A percentile compares a stretch with the other conserved stretches of the same genome.
phyloP scores from a whole-genome alignment of 2,888 invertebrate species.

The Apocheima hispidaria region DNA sequence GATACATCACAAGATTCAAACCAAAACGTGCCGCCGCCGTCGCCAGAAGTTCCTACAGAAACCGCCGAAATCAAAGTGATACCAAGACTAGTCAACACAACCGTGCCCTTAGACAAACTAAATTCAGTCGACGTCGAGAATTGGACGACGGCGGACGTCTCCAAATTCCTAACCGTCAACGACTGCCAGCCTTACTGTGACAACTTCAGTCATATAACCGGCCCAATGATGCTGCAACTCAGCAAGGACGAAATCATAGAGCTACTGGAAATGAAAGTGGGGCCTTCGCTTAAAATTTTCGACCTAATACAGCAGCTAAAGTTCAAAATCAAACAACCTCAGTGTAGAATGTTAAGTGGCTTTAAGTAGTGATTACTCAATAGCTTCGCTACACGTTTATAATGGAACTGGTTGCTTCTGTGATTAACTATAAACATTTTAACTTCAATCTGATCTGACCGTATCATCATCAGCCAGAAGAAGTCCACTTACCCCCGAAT shows the following conservation, averaged over 20 bases:
- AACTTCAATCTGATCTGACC: not conserved
- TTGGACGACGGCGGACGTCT: conserved; percentile 94
- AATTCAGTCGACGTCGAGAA: conserved; percentile 80
- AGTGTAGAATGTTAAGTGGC: conserved; percentile 81
- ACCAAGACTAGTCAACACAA: conserved; percentile 87
- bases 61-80: conserved; percentile 85
- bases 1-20: conserved; percentile 63
- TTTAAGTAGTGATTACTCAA: conserved; percentile 44
- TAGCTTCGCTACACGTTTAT: conserved; percentile 32
- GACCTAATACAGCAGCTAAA: conserved; percentile 97
- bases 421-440: not conserved
- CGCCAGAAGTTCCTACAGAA: conserved; percentile 49
- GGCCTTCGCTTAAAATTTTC: conserved; percentile 96
- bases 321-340: conserved; percentile 92
- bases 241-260: conserved; percentile 96
- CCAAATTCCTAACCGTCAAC: conserved; percentile 95
- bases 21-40: conserved; percentile 58
- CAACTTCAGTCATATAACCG: conserved; percentile 91
- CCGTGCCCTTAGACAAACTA: conserved; percentile 79
- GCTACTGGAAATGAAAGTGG: conserved; percentile 96
- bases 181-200: conserved; percentile 92
- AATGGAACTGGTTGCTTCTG: conserved; percentile 14
- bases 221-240: conserved; percentile 91
- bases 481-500: too few relatives aligned
- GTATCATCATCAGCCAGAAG: too few relatives aligned